These are phyloP conservation scores for Galeruca laticollis DNA, from an alignment of 2,888 invertebrate genomes.

Conservation along the genomic window DNA sequence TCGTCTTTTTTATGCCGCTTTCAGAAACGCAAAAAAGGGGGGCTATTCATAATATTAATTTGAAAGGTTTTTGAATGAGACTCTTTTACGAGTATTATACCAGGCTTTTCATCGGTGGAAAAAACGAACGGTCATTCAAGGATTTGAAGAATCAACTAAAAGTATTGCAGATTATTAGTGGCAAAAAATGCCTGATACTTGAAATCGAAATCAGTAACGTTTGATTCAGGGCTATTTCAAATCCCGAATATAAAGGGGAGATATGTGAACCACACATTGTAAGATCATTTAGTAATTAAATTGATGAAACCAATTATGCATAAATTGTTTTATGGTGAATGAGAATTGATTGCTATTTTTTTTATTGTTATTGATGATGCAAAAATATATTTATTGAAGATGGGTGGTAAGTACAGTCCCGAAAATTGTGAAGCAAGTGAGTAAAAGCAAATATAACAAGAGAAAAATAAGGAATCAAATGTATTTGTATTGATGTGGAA, in stretches of 20 bases:
- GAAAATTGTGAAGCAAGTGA: no score
- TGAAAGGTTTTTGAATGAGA: constrained; percentile 38
- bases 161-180: constrained; percentile 29
- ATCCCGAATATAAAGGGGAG: neutral
- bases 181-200: constrained; percentile 5
- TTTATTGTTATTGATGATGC: no score
- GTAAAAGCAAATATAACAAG: no score
- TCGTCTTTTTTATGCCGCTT: constrained; percentile 13
- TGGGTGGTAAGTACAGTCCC: no score
- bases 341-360: no score
- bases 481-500: no score
- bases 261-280: neutral
- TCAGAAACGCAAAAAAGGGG: constrained; percentile 24
- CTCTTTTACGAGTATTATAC: constrained; percentile 33
- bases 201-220: neutral
- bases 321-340: no score
- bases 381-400: no score
- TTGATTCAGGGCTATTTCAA: neutral
- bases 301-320: neutral
- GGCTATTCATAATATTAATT: constrained; percentile 37
- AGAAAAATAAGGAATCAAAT: no score
- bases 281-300: neutral
- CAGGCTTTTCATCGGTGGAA: constrained; percentile 19
- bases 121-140: constrained; percentile 32
- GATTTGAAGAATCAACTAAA: constrained; percentile 28